A percentile compares a stretch with the other conserved stretches of the same genome.
Conservation (phyloP, 2,797 vertebrate species). For the Galagoides demidoff region DNA sequence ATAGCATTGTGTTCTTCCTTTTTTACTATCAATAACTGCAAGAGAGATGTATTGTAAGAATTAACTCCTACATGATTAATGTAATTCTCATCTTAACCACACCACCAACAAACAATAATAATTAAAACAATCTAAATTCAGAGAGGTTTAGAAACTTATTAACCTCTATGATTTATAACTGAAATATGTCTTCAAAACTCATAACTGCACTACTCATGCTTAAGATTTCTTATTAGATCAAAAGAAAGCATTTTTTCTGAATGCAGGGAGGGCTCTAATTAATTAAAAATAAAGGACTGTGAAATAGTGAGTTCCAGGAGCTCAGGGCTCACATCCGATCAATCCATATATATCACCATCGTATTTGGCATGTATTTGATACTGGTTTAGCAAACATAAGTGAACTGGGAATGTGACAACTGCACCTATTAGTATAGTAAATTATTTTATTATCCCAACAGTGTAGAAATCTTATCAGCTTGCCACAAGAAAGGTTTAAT, state of each 20-base stretch:
- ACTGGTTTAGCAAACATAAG: background rate
- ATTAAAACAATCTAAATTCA: background rate
- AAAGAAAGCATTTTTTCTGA: background rate
- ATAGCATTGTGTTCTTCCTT: background rate
- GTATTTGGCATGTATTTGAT: background rate
- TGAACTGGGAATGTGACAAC: background rate
- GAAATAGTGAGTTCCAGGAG: background rate
- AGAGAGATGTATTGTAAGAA: background rate
- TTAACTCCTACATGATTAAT: background rate
- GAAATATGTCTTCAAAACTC: background rate
- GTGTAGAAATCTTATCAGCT: background rate
- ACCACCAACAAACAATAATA: background rate
- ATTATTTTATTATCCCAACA: background rate
- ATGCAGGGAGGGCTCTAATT: background rate
- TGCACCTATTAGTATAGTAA: background rate
- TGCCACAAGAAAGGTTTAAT: background rate
- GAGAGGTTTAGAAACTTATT: background rate
- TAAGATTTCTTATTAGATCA: background rate
- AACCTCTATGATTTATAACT: slow-evolving; percentile 1
- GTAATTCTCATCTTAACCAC: background rate
- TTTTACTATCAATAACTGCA: background rate
- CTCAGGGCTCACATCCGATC: background rate
- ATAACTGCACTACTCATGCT: background rate
- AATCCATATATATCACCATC: background rate
- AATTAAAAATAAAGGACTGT: background rate